These are phyloP conservation scores for Anorthoa munda DNA, from an alignment of 2,888 invertebrate species.

Conservation along the genomic window DNA sequence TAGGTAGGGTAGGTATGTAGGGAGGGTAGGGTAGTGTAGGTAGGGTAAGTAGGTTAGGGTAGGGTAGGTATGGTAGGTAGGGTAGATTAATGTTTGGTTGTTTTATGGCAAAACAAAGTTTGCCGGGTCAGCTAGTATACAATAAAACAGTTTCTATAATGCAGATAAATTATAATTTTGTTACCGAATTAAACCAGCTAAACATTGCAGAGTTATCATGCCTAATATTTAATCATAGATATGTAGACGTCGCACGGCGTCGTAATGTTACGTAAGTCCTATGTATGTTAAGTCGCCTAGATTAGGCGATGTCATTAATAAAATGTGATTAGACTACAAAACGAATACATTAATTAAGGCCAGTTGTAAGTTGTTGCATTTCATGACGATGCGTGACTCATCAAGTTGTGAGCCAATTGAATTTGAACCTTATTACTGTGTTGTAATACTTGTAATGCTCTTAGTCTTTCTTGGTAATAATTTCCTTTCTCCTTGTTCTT, in stretches of 20 bases:
- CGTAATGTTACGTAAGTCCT: slow-evolving; percentile 16
- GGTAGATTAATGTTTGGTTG: too few relatives aligned
- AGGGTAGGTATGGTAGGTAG: too few relatives aligned
- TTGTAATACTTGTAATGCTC: too few relatives aligned
- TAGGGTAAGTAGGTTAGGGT: too few relatives aligned
- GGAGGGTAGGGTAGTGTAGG: too few relatives aligned
- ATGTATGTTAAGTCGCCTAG: background rate
- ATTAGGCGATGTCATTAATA: slow-evolving; percentile 34
- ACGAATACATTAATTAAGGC: slow-evolving; percentile 26
- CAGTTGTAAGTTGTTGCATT: slow-evolving; percentile 8
- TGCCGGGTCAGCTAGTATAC: too few relatives aligned
- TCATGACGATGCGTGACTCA: background rate
- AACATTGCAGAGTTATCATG: background rate
- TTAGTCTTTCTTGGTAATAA: background rate
- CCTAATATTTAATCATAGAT: slow-evolving; percentile 1
- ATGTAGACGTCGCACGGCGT: slow-evolving; percentile 4
- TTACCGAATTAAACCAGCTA: background rate
- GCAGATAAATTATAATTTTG: too few relatives aligned
- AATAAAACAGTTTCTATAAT: too few relatives aligned
- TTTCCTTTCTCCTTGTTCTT: background rate
- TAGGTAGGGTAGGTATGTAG: too few relatives aligned
- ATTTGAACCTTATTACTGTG: slow-evolving; percentile 17
- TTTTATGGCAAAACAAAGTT: too few relatives aligned
- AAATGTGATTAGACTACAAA: slow-evolving; percentile 46
- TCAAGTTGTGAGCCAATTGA: slow-evolving; percentile 8